Conservation (phyloP, 2,113 vertebrate species). For the Larimichthys crocea region DNA sequence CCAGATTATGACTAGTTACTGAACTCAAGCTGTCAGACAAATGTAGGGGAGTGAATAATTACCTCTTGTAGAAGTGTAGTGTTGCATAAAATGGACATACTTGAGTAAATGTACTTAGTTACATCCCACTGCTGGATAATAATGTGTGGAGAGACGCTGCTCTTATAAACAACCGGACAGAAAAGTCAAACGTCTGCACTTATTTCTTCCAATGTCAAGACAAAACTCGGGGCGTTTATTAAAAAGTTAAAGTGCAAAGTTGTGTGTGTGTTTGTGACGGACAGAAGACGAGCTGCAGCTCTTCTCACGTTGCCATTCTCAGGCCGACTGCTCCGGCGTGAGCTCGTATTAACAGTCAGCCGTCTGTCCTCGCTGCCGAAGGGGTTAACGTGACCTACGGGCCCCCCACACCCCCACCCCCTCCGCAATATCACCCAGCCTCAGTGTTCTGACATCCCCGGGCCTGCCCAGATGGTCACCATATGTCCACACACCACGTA, state of each 20-base stretch:
- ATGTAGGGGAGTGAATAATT: too few species aligned
- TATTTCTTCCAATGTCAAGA: slow-evolving; percentile 15
- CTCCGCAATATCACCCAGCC: slow-evolving; percentile 48
- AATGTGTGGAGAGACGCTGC: slow-evolving; percentile 3
- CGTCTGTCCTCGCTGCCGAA: slow-evolving; percentile 17
- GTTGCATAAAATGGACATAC: too few species aligned
- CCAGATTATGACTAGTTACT: too few species aligned
- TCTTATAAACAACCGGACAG: slow-evolving; percentile 24
- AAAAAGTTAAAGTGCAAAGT: slow-evolving; percentile 20
- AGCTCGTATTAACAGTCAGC: slow-evolving; percentile 13
- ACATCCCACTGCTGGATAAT: too few species aligned
- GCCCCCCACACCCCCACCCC: neutral
- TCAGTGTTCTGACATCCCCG: slow-evolving; percentile 60
- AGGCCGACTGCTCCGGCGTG: slow-evolving; percentile 2
- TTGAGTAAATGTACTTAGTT: too few species aligned
- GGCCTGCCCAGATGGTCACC: slow-evolving; percentile 77
- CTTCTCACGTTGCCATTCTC: slow-evolving; percentile 35
- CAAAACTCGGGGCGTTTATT: neutral
- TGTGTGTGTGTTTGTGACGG: neutral
- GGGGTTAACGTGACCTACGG: slow-evolving; percentile 62
- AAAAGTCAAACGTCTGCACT: slow-evolving; percentile 27
- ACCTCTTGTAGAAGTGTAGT: too few species aligned
- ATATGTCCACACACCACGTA: slow-evolving; percentile 71
- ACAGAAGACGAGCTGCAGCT: neutral
- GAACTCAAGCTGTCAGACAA: too few species aligned